A percentile compares a stretch with the other conserved stretches of the same genome.
phyloP scores from a whole-genome alignment of 2,888 invertebrate species.

The Mesorhabditis sp. region DNA sequence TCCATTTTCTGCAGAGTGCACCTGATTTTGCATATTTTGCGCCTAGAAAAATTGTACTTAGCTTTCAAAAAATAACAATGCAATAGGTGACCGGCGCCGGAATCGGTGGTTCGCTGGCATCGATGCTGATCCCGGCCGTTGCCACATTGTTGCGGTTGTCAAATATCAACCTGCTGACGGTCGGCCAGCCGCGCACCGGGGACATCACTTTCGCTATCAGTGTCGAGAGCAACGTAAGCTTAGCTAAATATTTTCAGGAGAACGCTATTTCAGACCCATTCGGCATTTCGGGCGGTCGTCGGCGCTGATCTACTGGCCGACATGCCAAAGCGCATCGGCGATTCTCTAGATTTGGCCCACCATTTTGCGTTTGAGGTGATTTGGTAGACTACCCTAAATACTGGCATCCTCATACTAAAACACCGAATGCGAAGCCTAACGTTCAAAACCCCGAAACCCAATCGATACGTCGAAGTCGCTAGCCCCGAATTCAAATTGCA shows the following conservation, averaged over 20 bases:
- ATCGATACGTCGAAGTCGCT: too few relatives aligned
- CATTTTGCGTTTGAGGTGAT: not conserved
- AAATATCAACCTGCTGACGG: not conserved
- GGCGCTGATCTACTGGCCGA: not conserved
- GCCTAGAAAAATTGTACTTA: too few relatives aligned
- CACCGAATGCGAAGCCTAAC: too few relatives aligned
- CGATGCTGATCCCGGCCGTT: not conserved
- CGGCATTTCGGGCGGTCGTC: not conserved
- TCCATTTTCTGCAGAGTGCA: too few relatives aligned
- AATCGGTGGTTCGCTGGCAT: not conserved
- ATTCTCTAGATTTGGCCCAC: not conserved
- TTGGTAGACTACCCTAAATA: too few relatives aligned
- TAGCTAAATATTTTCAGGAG: not conserved
- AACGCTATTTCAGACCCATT: not conserved
- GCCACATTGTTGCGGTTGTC: not conserved
- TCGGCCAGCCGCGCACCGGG: not conserved
- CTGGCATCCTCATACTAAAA: too few relatives aligned
- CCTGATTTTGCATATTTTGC: too few relatives aligned
- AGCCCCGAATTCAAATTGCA: too few relatives aligned
- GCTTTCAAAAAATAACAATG: too few relatives aligned
- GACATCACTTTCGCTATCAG: not conserved
- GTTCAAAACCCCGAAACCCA: too few relatives aligned
- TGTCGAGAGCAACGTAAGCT: not conserved
- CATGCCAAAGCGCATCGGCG: constrained; percentile 1
- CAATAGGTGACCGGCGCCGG: not conserved